These are phyloP conservation scores for Enoplosus armatus DNA, from an alignment of 2,797 vertebrate genomes.

Conservation along the genomic window DNA sequence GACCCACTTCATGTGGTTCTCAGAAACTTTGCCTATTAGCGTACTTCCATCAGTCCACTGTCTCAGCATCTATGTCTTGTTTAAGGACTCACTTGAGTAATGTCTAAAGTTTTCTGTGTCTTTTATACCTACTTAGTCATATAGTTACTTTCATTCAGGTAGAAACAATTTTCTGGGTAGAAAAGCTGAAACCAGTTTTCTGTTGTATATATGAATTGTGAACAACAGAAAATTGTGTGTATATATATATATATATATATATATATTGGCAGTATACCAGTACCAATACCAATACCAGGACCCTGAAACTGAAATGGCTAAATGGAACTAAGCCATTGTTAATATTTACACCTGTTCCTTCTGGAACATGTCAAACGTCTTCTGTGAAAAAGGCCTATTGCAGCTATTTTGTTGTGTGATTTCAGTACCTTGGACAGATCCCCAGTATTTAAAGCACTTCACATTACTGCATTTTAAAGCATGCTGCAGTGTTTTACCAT, in stretches of 20 bases:
- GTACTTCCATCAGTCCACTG: background rate
- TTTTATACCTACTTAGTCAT: background rate
- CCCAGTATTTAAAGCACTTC: background rate
- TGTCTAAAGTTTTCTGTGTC: constrained; percentile 27
- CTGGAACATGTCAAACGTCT: background rate
- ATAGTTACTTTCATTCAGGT: constrained; percentile 1
- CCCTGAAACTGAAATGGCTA: too few species aligned
- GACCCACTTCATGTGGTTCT: constrained; percentile 61
- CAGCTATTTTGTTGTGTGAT: background rate
- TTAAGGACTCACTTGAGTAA: constrained; percentile 34
- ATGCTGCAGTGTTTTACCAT: background rate
- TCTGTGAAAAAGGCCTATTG: background rate
- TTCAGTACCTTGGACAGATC: constrained; percentile 33
- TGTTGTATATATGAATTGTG: too few species aligned
- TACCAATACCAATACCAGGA: too few species aligned
- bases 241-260: too few species aligned
- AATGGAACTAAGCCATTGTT: too few species aligned
- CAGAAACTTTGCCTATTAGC: constrained; percentile 62
- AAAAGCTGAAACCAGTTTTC: background rate
- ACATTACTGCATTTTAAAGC: constrained; percentile 1
- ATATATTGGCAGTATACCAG: too few species aligned
- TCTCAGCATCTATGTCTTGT: background rate
- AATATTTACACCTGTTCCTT: too few species aligned
- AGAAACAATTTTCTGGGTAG: background rate
- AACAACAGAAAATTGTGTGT: too few species aligned